Evolutionary conservation across 1,140 invertebrate species (phyloP).

Genomic region (Brachionus koreanus): DNA sequence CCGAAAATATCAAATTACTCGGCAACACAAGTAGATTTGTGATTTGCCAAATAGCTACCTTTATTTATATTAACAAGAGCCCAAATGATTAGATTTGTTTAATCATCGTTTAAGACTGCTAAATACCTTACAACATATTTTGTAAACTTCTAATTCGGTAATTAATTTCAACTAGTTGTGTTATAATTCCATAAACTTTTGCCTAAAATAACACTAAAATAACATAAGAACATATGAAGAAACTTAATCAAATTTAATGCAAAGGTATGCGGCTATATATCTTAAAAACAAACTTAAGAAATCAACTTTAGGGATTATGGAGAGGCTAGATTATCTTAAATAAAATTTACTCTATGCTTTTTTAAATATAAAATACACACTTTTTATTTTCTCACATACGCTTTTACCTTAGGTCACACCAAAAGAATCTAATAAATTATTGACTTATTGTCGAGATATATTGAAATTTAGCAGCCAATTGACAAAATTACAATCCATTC

Average conservation of each 20-base stretch:
- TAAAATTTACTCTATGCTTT: background rate
- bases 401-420: constrained; percentile 27
- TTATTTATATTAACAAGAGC: background rate
- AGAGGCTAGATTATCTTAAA: background rate
- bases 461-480: constrained; percentile 31
- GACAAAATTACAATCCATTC: background rate
- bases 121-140: constrained; percentile 33
- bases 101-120: constrained; percentile 18
- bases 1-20: background rate
- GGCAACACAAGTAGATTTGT: background rate
- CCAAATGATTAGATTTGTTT: constrained; percentile 3
- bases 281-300: constrained; percentile 14
- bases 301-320: constrained; percentile 19
- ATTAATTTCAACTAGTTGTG: constrained; percentile 41
- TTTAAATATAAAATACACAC: constrained; percentile 12
- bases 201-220: constrained; percentile 14
- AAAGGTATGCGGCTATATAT: constrained; percentile 7
- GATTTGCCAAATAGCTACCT: background rate
- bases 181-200: constrained; percentile 32
- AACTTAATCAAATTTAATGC: constrained; percentile 7
- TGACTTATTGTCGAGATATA: background rate
- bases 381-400: background rate
- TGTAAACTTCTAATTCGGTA: constrained; percentile 31
- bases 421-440: constrained; percentile 22
- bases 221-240: background rate